Conservation (phyloP, 2,797 vertebrate genomes). For the Eutrigla gurnardus region DNA sequence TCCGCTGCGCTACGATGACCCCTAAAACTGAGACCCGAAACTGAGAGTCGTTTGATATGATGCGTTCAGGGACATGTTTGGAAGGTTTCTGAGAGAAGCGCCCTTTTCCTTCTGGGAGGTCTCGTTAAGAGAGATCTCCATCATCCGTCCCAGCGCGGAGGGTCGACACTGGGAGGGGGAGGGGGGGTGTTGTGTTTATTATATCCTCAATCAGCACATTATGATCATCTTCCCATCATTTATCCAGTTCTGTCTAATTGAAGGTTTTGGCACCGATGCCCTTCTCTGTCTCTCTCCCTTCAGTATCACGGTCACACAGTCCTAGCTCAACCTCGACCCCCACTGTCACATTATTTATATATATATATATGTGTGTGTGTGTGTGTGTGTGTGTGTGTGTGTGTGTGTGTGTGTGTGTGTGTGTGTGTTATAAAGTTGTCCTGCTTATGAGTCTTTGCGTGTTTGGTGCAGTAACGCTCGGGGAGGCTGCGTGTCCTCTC, state of each 20-base stretch:
- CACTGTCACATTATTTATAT: background rate
- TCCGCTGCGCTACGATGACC: constrained; percentile 27
- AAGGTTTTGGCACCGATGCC: constrained; percentile 34
- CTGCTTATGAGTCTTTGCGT: background rate
- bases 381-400: too few species aligned
- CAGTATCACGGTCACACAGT: background rate
- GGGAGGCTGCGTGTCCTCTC: background rate
- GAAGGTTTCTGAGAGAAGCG: background rate
- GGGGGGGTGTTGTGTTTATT: constrained; percentile 13
- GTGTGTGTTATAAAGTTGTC: background rate
- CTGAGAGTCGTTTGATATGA: background rate
- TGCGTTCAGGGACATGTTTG: background rate
- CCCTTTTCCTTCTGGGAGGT: constrained; percentile 25
- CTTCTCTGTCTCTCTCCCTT: constrained; percentile 35
- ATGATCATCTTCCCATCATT: background rate
- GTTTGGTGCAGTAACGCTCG: background rate
- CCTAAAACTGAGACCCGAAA: constrained; percentile 7
- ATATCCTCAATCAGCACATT: background rate
- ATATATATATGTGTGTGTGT: too few species aligned
- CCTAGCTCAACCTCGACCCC: background rate
- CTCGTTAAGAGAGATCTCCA: constrained; percentile 39
- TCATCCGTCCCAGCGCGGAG: constrained; percentile 28
- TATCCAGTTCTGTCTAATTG: constrained; percentile 5
- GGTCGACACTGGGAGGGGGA: background rate
- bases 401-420: too few species aligned